A percentile compares a stretch with the other conserved stretches of the same genome.
phyloP scores from a whole-genome alignment of 2,113 vertebrate species.

The Noctilio leporinus region DNA sequence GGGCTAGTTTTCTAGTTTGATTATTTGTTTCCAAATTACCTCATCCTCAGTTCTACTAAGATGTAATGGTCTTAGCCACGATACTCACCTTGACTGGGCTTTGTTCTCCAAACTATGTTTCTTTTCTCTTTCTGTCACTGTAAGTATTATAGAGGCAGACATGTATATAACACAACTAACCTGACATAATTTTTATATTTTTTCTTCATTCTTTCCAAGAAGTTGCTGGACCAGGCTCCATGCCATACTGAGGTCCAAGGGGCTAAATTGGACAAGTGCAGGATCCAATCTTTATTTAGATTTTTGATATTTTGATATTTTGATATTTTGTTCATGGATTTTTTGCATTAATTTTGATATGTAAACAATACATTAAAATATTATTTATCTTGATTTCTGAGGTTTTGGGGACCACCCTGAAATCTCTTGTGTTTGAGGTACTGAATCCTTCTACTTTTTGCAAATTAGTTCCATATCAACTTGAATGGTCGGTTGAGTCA shows the following conservation, averaged over 20 bases:
- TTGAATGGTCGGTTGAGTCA: background rate
- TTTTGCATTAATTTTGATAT: background rate
- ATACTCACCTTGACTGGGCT: background rate
- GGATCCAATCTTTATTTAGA: background rate
- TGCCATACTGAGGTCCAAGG: background rate
- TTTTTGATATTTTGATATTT: background rate
- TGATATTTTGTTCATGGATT: background rate
- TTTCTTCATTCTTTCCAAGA: background rate
- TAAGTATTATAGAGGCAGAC: background rate
- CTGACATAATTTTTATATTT: background rate
- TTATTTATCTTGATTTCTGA: background rate
- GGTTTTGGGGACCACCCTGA: background rate
- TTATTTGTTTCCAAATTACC: background rate
- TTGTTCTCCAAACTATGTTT: background rate
- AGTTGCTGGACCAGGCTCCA: background rate
- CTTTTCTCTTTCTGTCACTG: background rate
- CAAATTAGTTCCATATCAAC: background rate
- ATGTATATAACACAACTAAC: background rate
- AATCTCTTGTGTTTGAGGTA: background rate
- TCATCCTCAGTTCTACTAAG: background rate
- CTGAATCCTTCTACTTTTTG: background rate
- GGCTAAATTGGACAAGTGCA: background rate
- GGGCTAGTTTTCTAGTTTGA: background rate
- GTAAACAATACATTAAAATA: no score
- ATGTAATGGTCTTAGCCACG: background rate